A percentile compares a stretch with the other conserved stretches of the same genome.
These are phyloP conservation scores for Hoplostethus atlanticus DNA, from an alignment of 2,797 vertebrate species.

Conservation along the genomic window DNA sequence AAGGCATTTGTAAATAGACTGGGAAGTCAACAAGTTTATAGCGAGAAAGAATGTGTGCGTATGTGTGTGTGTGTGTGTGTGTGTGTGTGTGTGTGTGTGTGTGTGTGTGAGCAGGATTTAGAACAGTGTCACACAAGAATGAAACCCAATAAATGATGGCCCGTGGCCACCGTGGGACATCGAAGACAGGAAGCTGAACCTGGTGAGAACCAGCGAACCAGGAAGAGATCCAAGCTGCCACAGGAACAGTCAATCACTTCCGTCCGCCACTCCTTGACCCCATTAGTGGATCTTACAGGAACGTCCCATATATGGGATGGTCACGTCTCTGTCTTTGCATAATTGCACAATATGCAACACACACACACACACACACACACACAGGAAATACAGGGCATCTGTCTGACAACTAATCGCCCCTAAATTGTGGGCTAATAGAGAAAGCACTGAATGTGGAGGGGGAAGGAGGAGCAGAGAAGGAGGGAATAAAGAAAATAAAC, in stretches of 20 bases:
- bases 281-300: conserved; percentile 13
- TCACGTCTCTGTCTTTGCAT: conserved; percentile 24
- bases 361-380: conserved; percentile 54
- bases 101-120: too few relatives aligned
- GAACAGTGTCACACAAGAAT: not conserved
- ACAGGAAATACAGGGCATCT: conserved; percentile 79
- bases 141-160: not conserved
- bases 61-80: too few relatives aligned
- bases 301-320: conserved; percentile 15
- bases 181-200: not conserved
- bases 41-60: not conserved
- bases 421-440: conserved; percentile 83
- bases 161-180: not conserved
- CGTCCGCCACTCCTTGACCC: conserved; percentile 15
- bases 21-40: not conserved
- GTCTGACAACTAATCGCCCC: conserved; percentile 82
- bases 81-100: too few relatives aligned
- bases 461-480: conserved; percentile 47
- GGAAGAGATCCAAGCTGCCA: conserved; percentile 3
- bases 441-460: conserved; percentile 70
- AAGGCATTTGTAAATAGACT: not conserved
- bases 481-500: conserved; percentile 78
- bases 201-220: not conserved
- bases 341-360: conserved; percentile 46
- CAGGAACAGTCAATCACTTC: conserved; percentile 19